Base-by-base conservation (phyloP, 2,888 invertebrate species). In the Cataglyphis livida region DNA sequence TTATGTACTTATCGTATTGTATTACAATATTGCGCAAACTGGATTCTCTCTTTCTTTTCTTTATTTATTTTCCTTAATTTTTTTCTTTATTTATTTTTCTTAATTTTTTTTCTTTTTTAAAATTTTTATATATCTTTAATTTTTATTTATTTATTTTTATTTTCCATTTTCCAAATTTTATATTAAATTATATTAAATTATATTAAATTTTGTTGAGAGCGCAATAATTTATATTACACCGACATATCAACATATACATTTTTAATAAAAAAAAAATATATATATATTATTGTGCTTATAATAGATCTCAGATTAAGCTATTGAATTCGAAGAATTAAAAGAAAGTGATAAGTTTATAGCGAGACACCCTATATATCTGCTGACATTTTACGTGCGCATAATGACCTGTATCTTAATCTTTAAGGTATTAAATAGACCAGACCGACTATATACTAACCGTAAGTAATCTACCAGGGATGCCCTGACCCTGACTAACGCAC, bases 401-500 rank as follows among this genome's bases (percentile, higher is more conserved):
- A 38, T 18, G 18, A 59, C 9, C 12, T 18, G 2, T 1, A 61
- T 44, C n/a, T 41, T 18, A 44, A 15, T 21, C 32, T 74, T 10
- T 44, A 35, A 75, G 51, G 15, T 62, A 84, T 86, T 84, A 91
- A 90, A 91, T 91, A 90, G 86, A 88, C 79, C 76, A 90, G 84
- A 84, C 82, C 12, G 44, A n/a, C 6, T 62, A 57, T 62, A 57
- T 79, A 81, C 81, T 81, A 86, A 44, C 71, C 54, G 64, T 68
- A 89, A 85, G 59, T 90, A 84, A 82, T 85, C 71, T 89, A 86
- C 21, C 18, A 38, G 83, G 84, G 86, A 81, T 86, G 84, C 81
- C 89, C 88, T 90, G 91, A 89, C 91, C 91, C 79, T 91, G 91
- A 90, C 88, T 89, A 83, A 70, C 44, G 57, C 75, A 12, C 38